Evolutionary conservation across 1,140 invertebrate genomes (phyloP).

Genomic region (Brachionus koreanus): DNA sequence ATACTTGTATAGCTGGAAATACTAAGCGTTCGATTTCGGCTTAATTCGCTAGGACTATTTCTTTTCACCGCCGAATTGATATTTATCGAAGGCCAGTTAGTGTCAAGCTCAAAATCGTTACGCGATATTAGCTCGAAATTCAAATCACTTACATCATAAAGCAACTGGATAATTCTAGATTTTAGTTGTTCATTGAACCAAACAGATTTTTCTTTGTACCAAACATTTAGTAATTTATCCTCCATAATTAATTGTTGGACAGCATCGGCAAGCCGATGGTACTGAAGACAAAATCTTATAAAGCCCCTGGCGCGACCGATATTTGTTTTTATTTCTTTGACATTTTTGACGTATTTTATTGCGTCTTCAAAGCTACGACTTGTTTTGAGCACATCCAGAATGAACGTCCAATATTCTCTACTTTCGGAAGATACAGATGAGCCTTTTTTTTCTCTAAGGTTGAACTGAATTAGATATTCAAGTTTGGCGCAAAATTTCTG

Average conservation of each 20-base stretch:
- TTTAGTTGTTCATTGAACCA: slow-evolving; percentile 51
- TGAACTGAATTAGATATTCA: slow-evolving; percentile 55
- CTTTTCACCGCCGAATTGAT: slow-evolving; percentile 36
- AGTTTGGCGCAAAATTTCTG: slow-evolving; percentile 58
- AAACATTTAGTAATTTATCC: slow-evolving; percentile 52
- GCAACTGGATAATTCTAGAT: slow-evolving; percentile 49
- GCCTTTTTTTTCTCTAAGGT: slow-evolving; percentile 56
- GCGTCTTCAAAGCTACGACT: slow-evolving; percentile 56
- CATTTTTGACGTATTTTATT: slow-evolving; percentile 57
- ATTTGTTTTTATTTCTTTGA: slow-evolving; percentile 59
- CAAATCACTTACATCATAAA: slow-evolving; percentile 61
- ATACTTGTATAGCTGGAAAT: slow-evolving; percentile 53
- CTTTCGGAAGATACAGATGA: neutral
- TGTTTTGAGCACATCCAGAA: slow-evolving; percentile 53
- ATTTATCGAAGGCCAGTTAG: slow-evolving; percentile 59
- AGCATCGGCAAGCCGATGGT: slow-evolving; percentile 59
- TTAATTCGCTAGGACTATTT: slow-evolving; percentile 48
- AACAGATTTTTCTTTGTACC: slow-evolving; percentile 52
- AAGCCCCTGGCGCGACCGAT: slow-evolving; percentile 58
- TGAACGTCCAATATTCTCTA: slow-evolving; percentile 57
- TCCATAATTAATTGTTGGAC: slow-evolving; percentile 57
- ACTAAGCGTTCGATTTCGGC: slow-evolving; percentile 52
- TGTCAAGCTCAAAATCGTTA: slow-evolving; percentile 59
- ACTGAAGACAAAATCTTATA: slow-evolving; percentile 58
- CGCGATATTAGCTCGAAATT: slow-evolving; percentile 59